Evolutionary conservation across 2,888 invertebrate genomes (phyloP).

Genomic region (Arge pagana): DNA sequence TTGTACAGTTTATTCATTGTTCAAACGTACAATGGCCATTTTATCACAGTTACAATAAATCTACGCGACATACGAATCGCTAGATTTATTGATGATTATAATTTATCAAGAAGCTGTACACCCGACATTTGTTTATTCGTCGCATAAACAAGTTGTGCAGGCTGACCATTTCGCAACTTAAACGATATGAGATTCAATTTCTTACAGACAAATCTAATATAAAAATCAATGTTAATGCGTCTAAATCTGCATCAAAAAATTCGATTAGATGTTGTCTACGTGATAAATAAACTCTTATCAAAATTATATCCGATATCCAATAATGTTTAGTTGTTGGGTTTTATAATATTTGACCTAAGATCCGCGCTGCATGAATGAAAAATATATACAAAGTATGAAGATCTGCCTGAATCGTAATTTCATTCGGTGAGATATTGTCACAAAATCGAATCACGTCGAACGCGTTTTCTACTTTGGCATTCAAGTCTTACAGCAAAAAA

Average conservation of each 20-base stretch:
- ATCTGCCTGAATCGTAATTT: neutral
- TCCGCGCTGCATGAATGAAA: neutral
- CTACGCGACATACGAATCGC: conserved; percentile 28
- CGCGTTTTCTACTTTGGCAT: neutral
- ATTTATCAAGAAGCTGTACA: too few relatives aligned
- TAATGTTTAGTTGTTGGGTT: too few relatives aligned
- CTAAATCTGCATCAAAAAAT: neutral
- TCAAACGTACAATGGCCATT: conserved; percentile 39
- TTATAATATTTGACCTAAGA: too few relatives aligned
- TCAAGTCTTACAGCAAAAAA: conserved; percentile 49
- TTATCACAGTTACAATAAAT: conserved; percentile 52
- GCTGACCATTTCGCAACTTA: neutral
- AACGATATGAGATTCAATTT: neutral
- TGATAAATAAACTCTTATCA: neutral
- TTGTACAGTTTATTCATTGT: conserved; percentile 19
- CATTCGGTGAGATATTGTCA: neutral
- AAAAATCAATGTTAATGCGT: neutral
- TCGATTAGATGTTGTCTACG: neutral
- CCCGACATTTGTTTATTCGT: too few relatives aligned
- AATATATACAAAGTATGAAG: conserved; percentile 13
- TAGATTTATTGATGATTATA: too few relatives aligned
- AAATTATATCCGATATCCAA: conserved; percentile 15
- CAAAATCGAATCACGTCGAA: neutral
- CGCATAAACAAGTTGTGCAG: neutral
- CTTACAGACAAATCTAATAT: neutral